Base-by-base conservation (phyloP, 2,888 invertebrate species). In the Hyppa rectilinea region DNA sequence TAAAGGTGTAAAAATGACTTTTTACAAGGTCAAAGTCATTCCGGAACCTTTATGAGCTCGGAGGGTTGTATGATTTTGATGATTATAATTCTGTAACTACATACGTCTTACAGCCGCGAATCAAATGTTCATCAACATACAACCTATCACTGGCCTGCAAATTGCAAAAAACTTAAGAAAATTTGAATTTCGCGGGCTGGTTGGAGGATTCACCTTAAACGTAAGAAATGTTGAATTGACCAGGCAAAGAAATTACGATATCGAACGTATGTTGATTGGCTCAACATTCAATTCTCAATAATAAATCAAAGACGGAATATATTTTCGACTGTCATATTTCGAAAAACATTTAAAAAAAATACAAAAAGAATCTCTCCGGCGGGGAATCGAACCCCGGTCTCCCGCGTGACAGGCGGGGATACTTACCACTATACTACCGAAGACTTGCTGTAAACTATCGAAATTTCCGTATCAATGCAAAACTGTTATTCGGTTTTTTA, bases 381-480 rank as follows among this genome's bases (percentile, higher is more conserved):
- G 84, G 84, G 86, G 86, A 85, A 85, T 83, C 85, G 85, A 85
- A 85, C 84, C 86, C 82, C 83, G 86, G 86, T 85, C 96, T 96
- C 96, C 95, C 96, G 96, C 95, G 96, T 95, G 96, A 96, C 95
- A 96, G 96, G 96, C 96, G 95, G 96, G 96, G 95, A 96, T 96
- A 96, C 96, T 96, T 80, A 96, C 96, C 95, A 96, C 96, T 96
- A 96, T 96, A 96, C 96, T 96, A 77, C 76, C 80, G 80, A 80
- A 79, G 61, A 74, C 61, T 40, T 78, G 9, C 0, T 2, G 0
- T 0, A 0, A 0, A 0, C 2, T 2, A 0, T 5, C 7, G 14
- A 73, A 75, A 26, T 75, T 52, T n/a, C 2, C 9, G 9, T 10
- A 2, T 12, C 0, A 2, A 38, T 58, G 0, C 4, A 14, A 38